Percentiles rank a stretch among this genome's conserved stretches.
Evolutionary conservation across 2,888 invertebrate genomes (phyloP).

Genomic region (Xestia sexstrigata): DNA sequence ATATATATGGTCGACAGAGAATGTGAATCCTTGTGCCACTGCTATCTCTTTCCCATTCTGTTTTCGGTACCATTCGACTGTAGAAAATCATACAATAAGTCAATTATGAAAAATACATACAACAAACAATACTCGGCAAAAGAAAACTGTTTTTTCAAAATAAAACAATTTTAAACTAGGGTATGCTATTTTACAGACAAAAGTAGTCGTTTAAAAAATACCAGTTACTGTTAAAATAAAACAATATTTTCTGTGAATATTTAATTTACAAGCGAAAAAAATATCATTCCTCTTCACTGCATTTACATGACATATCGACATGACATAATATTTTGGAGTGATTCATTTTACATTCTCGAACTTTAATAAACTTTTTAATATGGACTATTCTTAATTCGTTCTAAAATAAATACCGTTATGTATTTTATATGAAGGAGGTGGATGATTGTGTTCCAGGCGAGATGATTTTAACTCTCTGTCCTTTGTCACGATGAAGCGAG

Average conservation of each 20-base stretch:
- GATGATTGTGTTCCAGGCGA: constrained; percentile 25
- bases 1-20: background rate
- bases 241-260: background rate
- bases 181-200: background rate
- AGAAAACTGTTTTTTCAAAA: too few relatives aligned
- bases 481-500: constrained; percentile 36
- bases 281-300: too few relatives aligned
- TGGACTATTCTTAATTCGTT: background rate
- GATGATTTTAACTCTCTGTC: constrained; percentile 19
- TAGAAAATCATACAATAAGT: background rate
- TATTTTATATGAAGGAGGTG: background rate
- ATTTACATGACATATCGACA: too few relatives aligned
- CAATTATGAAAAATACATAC: background rate
- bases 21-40: background rate
- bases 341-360: too few relatives aligned
- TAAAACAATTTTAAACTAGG: too few relatives aligned
- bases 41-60: background rate
- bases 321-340: too few relatives aligned
- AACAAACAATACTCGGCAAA: background rate
- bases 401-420: constrained; percentile 36
- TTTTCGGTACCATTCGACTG: background rate
- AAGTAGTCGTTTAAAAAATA: background rate
- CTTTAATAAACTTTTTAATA: too few relatives aligned
- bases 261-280: background rate
- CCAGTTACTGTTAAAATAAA: background rate